phyloP scores from a whole-genome alignment of 2,888 invertebrate species.

The Diarsia brunnea region DNA sequence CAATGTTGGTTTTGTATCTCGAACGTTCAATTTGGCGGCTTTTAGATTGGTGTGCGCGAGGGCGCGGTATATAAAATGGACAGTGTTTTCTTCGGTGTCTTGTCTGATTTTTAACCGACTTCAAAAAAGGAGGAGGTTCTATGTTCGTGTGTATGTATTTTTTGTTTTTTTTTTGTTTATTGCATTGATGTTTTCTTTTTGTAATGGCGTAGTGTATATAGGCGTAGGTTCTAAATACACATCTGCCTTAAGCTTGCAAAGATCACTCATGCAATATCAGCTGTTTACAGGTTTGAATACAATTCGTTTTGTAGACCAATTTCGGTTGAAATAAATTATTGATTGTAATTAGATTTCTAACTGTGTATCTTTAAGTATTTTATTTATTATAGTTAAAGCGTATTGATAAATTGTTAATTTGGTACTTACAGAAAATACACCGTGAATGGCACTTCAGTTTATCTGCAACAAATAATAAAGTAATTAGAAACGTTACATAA shows the following conservation, averaged over 20 bases:
- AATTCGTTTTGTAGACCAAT: background rate
- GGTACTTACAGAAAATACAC: constrained; percentile 50
- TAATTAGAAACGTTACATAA: constrained; percentile 27
- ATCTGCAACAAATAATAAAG: constrained; percentile 53
- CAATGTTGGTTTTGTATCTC: constrained; percentile 60
- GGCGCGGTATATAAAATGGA: constrained; percentile 12
- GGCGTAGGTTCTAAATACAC: background rate
- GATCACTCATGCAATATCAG: background rate
- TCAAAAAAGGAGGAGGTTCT: no score
- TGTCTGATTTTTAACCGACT: constrained; percentile 21
- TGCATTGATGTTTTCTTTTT: background rate
- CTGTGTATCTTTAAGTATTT: background rate
- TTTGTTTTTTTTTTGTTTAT: no score
- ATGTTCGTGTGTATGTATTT: no score
- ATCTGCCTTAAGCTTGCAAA: background rate
- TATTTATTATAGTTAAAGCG: background rate
- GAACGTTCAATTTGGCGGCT: constrained; percentile 44
- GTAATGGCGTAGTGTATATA: background rate
- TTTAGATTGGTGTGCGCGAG: constrained; percentile 29
- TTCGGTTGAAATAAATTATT: background rate
- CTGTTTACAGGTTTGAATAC: background rate
- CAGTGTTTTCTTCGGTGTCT: constrained; percentile 6
- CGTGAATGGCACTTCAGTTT: constrained; percentile 18
- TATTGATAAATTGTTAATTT: background rate
- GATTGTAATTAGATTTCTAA: background rate